Evolutionary conservation across 1,140 invertebrate genomes (phyloP).

Genomic region (Mamestra configurata): DNA sequence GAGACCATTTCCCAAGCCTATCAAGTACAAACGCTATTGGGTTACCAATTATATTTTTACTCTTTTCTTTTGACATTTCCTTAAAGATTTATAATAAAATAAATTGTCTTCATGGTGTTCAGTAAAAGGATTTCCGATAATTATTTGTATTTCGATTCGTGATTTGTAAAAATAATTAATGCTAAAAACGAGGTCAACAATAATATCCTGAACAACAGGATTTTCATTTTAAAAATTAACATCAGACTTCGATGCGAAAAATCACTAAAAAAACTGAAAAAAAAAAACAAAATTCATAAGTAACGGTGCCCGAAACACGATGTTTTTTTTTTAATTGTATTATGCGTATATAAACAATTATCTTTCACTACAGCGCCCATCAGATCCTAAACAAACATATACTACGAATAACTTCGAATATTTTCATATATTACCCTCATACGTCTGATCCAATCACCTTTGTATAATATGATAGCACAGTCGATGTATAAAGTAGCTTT

Average conservation of each 20-base stretch:
- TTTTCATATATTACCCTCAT: constrained; percentile 1
- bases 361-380: not conserved
- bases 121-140: not conserved
- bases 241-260: not conserved
- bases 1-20: not conserved
- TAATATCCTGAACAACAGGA: no score
- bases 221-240: not conserved
- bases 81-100: not conserved
- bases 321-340: constrained; percentile 5
- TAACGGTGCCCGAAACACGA: not conserved
- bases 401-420: not conserved
- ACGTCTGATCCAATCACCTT: constrained; percentile 3
- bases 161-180: no score
- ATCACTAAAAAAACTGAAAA: not conserved
- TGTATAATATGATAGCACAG: not conserved
- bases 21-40: not conserved
- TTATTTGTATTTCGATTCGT: no score
- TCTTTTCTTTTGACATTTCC: not conserved
- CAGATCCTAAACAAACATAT: not conserved
- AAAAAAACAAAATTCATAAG: not conserved
- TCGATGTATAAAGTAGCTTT: no score
- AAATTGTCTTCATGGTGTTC: not conserved
- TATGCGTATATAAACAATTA: constrained; percentile 7
- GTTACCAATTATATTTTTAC: constrained; percentile 17
- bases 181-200: no score